Base-by-base conservation (phyloP, 2,888 invertebrate genomes). In the Sceliomorpha sp. region DNA sequence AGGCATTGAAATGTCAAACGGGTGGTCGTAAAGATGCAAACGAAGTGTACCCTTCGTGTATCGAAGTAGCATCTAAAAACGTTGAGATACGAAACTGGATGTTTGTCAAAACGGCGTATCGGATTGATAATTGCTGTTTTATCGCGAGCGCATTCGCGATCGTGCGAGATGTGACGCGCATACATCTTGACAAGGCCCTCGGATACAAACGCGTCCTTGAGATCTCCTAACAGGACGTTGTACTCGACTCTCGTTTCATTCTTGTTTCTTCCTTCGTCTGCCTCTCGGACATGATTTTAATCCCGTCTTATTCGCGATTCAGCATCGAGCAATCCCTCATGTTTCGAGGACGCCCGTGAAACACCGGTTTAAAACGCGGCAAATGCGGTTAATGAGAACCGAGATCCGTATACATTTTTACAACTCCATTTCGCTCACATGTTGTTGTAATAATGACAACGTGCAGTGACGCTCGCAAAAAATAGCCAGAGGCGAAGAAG, bases 341-440 rank as follows among this genome's bases (percentile, higher is more conserved):
- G 64, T 27, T 50, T 56, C 50, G 56, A 68, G 62, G 62, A 68
- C 66, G 42, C 29, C 42, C 60, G 44, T 53, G 56, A 59, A 50
- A 56, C 56, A 62, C 45, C 55, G 40, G 60, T 68, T 56, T 37
- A 51, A 34, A 34, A 20, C 5, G 20, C 20, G 20, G 20, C 20
- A 20, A n/a, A 15, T 20, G 44, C 24, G 20, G 29, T 53, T 47
- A 51, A 53, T 66, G 58, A 59, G 37, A 53, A 47, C n/a, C 20
- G 40, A 37, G 50, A 36, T 64, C 56, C 48, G 27, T 55, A 29
- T 50, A 47, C 50, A 44, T 29, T 42, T 56, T 63, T 50, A 56
- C 36, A 47, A 47, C 32, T 39, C n/a, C 29, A 10, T 0, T 15
- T 53, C 31, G 20, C 24, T 10, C 8, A 7, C 29, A 8, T 8